Percentiles rank a stretch among this genome's conserved stretches.
phyloP scores from a whole-genome alignment of 2,113 vertebrate species.

The Pluvialis apricaria region DNA sequence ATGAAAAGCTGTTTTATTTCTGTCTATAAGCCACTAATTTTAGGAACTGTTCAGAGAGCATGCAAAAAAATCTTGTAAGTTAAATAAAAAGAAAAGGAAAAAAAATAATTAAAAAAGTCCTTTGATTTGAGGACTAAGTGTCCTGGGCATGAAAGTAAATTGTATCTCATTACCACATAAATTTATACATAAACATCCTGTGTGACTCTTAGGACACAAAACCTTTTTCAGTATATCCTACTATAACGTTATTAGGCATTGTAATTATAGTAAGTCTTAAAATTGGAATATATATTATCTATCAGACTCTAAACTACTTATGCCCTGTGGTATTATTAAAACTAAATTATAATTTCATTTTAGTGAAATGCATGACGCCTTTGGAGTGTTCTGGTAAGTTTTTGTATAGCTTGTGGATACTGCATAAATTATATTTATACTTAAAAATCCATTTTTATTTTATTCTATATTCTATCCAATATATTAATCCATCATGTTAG shows the following conservation, averaged over 20 bases:
- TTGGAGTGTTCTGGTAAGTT: not conserved
- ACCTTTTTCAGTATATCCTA: not conserved
- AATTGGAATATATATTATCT: not conserved
- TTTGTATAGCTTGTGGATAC: not conserved
- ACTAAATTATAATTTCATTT: not conserved
- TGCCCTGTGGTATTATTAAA: not conserved
- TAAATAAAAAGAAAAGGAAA: not conserved
- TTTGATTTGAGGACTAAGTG: not conserved
- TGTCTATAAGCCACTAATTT: not conserved
- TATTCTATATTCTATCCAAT: not conserved
- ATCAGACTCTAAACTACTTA: not conserved
- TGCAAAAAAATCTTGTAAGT: not conserved
- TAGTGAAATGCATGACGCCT: not conserved
- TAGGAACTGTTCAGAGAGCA: not conserved
- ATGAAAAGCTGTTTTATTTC: not conserved
- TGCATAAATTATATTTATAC: not conserved
- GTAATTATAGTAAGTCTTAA: not conserved
- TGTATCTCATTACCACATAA: not conserved
- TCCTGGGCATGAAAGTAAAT: not conserved
- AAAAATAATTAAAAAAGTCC: not conserved
- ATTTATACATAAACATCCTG: not conserved
- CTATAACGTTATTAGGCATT: not conserved
- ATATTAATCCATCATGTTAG: not conserved
- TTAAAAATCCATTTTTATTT: not conserved
- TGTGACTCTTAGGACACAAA: rapidly evolving